These are phyloP conservation scores for Myotis myotis DNA, from an alignment of 2,797 vertebrate species.

Conservation along the genomic window DNA sequence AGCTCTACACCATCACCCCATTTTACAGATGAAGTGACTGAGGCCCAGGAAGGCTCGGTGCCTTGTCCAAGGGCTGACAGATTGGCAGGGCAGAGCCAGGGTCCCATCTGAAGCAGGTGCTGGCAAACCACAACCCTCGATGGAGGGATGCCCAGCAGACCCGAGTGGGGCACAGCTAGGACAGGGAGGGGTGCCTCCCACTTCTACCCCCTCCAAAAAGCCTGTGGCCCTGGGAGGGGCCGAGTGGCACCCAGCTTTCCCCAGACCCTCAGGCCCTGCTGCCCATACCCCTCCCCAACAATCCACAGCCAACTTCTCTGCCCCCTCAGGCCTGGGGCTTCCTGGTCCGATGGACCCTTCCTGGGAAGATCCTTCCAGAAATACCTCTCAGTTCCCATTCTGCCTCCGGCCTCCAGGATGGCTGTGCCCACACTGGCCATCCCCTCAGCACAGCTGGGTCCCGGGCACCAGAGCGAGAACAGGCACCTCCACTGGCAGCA, in stretches of 20 bases:
- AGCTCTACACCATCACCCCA: background rate
- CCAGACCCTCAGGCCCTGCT: background rate
- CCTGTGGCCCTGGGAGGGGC: background rate
- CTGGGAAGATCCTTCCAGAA: background rate
- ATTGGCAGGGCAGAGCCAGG: background rate
- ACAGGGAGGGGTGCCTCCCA: background rate
- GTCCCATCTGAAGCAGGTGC: background rate
- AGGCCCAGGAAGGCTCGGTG: background rate
- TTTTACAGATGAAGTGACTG: background rate
- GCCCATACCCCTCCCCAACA: background rate
- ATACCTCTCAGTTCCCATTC: background rate
- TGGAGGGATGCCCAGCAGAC: background rate
- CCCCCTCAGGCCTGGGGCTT: background rate
- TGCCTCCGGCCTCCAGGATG: background rate
- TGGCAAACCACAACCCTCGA: background rate
- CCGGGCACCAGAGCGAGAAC: accelerated
- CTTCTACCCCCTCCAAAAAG: background rate
- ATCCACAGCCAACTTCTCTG: accelerated
- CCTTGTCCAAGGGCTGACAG: background rate
- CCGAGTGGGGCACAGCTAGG: accelerated
- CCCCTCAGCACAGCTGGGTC: background rate
- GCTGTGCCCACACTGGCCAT: accelerated
- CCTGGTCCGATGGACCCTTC: background rate
- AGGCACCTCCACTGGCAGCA: background rate
- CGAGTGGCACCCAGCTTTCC: background rate